Evolutionary conservation across 1,140 invertebrate genomes (phyloP), one percentile per base, ranked within the genome.

Genomic region (Lepidotrigona ventralis): DNA sequence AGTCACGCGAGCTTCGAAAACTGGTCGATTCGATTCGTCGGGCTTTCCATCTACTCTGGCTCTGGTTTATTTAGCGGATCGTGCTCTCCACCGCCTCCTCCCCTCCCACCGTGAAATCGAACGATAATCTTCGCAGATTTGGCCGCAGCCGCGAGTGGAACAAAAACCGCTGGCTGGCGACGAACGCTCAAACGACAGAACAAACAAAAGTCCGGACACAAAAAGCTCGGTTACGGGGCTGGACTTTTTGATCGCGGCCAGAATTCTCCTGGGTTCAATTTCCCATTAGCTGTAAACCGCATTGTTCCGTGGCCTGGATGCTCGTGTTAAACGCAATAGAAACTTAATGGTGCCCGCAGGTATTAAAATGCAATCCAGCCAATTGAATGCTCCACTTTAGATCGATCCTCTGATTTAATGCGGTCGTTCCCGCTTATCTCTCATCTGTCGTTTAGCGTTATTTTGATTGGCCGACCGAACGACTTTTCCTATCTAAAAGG

Each of bases 241-340:
- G 74, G 81, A 83, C 54, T 63, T 80, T 46, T 73, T 29, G 68
- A 80, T 80, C 51, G 64, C 46, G 12, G 26, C 58, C 56, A 54
- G 29, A 51, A 29, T 26, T 81, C 79, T 64, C 71, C 12, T 26
- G n/a, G 64, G 74, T 69, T 77, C 81, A 58, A 64, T 77, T 83
- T 77, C 70, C 81, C 74, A 83, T 83, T 77, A 83, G 39, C 73
- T 69, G 74, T 78, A 66, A 75, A 74, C 79, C 46, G 79, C 60
- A 75, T 66, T 81, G 79, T 81, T 56, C 60, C 29, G 15, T n/a
- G 26, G n/a, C 29, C 79, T 29, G 51, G 51, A 66, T 81, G 33
- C 33, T 51, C 60, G 29, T 71, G 71, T 74, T 75, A 75, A 81
- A 81, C 51, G 63, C 51, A 66, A 81, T 75, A 75, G 71, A 81